Base-by-base conservation (phyloP, 2,888 invertebrate genomes). In the Ormia ochracea region DNA sequence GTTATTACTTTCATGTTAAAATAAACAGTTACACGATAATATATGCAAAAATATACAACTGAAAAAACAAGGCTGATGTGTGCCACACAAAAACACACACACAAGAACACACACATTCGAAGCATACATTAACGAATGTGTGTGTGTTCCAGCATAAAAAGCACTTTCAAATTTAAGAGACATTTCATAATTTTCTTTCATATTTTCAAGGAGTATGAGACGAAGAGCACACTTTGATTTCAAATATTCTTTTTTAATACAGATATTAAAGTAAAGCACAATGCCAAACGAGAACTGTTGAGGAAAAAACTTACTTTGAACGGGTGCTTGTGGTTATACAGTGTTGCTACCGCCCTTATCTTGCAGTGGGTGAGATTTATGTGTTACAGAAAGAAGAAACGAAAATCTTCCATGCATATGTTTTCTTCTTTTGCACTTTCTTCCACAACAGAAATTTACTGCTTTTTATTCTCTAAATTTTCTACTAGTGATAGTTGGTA, bases 1-100 rank as follows among this genome's bases (percentile, higher is more conserved):
- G 69, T 74, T 74, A 79, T 74, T 69, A 74, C 69, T 79, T 78
- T 41, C 23, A 41, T 48, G 33, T 43, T 36, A 36, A 26, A 54
- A 56, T 56, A 54, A 61, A 69, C 45, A 66, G 4, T n/a, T 33
- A 23, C 66, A 58, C 12, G 21, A 48, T 63, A 66, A 33, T 61
- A 5, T 65, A 66, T 58, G 66, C 65, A 69, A 61, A 33, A 21
- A 52, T 38, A 41, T 36, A 38, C 52, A 17, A 17, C 36, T 26
- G 54, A 26, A 23, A 56, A 56, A n/a, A 38, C 23, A 56, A 36
- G 17, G 3, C 38, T 41, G 1, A 28, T 3, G 23, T 3, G 33
- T 14, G 10, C 1, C 31, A 12, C 2, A 4, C 7, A 26, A 21
- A 10, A n/a, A 63, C 10, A 48, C n/a, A 10, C 7, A 31, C 7